Percentiles rank a stretch among this genome's conserved stretches.
These are phyloP conservation scores for Blera fallax DNA, from an alignment of 2,888 invertebrate species.

Conservation along the genomic window DNA sequence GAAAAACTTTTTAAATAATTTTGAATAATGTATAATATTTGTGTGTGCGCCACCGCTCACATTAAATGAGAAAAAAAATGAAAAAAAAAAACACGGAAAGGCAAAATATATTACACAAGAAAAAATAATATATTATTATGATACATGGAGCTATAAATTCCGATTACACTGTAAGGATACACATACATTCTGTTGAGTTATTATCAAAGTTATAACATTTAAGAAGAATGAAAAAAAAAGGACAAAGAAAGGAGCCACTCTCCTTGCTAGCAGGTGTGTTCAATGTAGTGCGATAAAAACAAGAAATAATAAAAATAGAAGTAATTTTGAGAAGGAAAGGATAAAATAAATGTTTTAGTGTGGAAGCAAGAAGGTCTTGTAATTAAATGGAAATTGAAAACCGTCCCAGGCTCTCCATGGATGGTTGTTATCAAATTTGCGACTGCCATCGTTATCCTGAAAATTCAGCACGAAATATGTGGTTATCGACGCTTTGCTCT, in stretches of 20 bases:
- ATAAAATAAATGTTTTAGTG: neutral
- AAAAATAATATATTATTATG: constrained; percentile 65
- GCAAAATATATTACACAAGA: constrained; percentile 32
- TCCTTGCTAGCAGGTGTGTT: constrained; percentile 58
- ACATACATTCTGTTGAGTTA: constrained; percentile 58
- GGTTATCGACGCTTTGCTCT: constrained; percentile 48
- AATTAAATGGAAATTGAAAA: constrained; percentile 61
- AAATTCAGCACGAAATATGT: constrained; percentile 25
- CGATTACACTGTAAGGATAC: constrained; percentile 59
- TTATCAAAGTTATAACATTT: constrained; percentile 72
- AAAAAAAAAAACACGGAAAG: constrained; percentile 3
- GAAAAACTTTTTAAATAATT: constrained; percentile 67
- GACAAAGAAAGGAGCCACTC: constrained; percentile 29
- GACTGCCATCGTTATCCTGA: constrained; percentile 34
- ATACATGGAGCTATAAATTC: constrained; percentile 71
- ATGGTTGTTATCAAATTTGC: constrained; percentile 43
- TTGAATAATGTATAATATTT: constrained; percentile 65
- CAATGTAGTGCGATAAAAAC: constrained; percentile 46
- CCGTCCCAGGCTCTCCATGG: neutral
- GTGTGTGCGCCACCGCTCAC: constrained; percentile 34
- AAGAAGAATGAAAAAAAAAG: constrained; percentile 57
- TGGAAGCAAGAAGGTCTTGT: constrained; percentile 2
- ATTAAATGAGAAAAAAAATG: constrained; percentile 34
- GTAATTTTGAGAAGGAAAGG: neutral
- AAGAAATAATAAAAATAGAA: constrained; percentile 24